Percentiles rank a stretch among this genome's conserved stretches.
These are phyloP conservation scores for Tachycineta bicolor DNA, from an alignment of 2,113 vertebrate species.

Conservation along the genomic window DNA sequence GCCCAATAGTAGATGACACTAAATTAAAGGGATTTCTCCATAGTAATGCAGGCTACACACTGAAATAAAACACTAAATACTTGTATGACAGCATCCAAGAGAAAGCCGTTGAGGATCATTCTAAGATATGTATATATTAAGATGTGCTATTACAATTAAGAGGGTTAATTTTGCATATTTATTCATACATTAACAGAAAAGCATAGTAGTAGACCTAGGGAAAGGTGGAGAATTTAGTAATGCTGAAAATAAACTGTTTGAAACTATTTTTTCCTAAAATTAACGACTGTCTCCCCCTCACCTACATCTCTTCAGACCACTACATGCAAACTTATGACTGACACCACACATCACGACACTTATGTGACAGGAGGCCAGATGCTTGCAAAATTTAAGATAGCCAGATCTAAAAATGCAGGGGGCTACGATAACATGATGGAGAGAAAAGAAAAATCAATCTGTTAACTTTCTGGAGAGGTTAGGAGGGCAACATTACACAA, in stretches of 20 bases:
- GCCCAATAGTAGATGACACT: background rate
- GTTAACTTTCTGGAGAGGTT: background rate
- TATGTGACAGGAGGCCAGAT: fast-evolving
- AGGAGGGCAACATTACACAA: background rate
- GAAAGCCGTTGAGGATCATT: background rate
- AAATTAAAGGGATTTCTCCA: background rate
- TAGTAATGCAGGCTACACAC: background rate
- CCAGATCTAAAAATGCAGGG: background rate
- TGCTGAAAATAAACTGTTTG: background rate
- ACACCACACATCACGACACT: background rate
- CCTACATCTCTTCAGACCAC: background rate
- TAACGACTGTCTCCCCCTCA: background rate
- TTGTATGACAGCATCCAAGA: background rate
- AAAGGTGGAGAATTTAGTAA: background rate
- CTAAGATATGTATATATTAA: background rate
- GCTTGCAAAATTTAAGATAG: background rate
- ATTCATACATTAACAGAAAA: background rate
- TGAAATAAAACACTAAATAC: background rate
- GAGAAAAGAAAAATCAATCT: fast-evolving
- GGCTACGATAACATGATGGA: fast-evolving
- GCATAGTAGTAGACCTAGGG: background rate
- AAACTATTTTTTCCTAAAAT: background rate
- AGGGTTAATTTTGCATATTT: background rate
- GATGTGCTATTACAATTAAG: background rate
- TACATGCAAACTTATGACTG: background rate